Evolutionary conservation across 2,113 vertebrate genomes (phyloP), one percentile per base, ranked within the genome.

Genomic region (Furnarius figulus): DNA sequence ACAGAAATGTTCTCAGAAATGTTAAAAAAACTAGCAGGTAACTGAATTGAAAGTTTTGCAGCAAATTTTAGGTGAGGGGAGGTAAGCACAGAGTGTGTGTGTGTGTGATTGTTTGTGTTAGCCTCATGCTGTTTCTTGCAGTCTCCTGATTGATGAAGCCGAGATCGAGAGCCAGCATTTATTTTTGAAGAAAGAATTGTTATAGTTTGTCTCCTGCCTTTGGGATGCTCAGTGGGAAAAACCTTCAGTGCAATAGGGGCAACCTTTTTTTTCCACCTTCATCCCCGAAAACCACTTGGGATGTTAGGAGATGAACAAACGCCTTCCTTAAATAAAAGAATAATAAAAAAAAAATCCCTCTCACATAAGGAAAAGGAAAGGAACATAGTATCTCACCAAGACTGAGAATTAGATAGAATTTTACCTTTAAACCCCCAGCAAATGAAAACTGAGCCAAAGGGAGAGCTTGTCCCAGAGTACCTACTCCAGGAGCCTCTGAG

Each of bases 191-290:
- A 37, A 83, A 27, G 61, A 92, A 81, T 49, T 84, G 61, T 56
- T 78, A 15, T 62, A 89, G 91, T 96, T 95, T 91, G 25, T 85
- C 65, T 91, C 66, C 70, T 75, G 52, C 40, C 72, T 81, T 91
- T 75, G 28, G 46, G 72, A 67, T 63, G 40, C 65, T 62, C 52
- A 44, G 35, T 37, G 40, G 63, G 14, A 13, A 87, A 82, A 79
- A 25, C 4, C 20, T 73, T 53, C 68, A 53, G 31, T 23, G 37
- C 40, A 39, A 33, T 40, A 65, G 22, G 52, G 81, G 40, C 31
- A 67, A 44, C 35, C 58, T 4, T 40, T 52, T 52, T 75, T 71
- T 50, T 35, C 8, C 21, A 90, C 33, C 16, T 73, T 90, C 71
- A 74, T 14, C 46, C 55, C 42, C 66, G 33, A 83, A 90, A 91